Base-by-base conservation (phyloP, 1,140 invertebrate genomes). In the Polyergus mexicanus region DNA sequence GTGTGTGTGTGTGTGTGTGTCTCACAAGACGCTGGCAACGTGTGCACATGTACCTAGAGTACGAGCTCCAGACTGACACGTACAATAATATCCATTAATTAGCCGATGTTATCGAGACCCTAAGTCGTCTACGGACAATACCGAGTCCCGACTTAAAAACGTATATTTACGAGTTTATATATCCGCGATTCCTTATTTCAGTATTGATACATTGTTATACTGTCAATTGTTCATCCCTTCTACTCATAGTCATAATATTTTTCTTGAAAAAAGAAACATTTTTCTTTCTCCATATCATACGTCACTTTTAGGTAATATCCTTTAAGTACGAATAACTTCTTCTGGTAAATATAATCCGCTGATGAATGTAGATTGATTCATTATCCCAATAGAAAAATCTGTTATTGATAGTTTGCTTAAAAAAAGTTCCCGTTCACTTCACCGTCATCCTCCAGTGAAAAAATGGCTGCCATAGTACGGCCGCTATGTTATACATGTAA, bases 21-120 rank as follows among this genome's bases (percentile, higher is more conserved):
- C 38, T n/a, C 65, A 68, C 10, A 68, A 68, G 8, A 68, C 35
- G 35, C 65, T 65, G 16, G 32, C 32, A 35, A 38, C 19, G 32
- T 65, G 32, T 35, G 32, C 68, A 6, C 68, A 65, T 65, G 62
- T 65, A 65, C 62, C 62, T 38, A 65, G 2, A 35, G 62, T 65
- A 3, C 32, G 16, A 35, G 32, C 32, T 35, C 32, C 16, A 65
- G 62, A 65, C 6, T 65, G 32, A 65, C 62, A 65, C 2, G 68
- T 71, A 28, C 41, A 71, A 71, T 71, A 71, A 71, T 71, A 71
- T 3, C 68, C 68, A 71, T 51, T 72, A 38, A 38, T 38, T 38
- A 3, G 35, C 3, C 25, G 25, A 28, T 28, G 25, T 28, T 28
- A 28, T 28, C 25, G 25, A 28, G 25, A 1, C 25, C 25, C 25